Conservation (phyloP, 1,140 invertebrate species). For the Eriocheir sinensis region DNA sequence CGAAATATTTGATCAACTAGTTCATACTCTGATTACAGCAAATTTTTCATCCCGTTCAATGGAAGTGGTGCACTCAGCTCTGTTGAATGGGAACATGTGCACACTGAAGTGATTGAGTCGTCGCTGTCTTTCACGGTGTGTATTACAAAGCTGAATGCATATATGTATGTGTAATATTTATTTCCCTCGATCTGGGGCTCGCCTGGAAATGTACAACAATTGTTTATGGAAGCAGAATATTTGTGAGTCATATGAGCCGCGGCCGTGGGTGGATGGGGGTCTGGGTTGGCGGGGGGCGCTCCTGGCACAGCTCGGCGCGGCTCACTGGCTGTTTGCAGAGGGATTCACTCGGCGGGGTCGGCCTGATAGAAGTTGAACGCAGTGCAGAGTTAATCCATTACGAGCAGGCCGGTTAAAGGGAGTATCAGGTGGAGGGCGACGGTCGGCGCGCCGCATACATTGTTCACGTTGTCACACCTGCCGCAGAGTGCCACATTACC, state of each 20-base stretch:
- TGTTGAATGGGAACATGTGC: no score
- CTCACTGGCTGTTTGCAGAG: neutral
- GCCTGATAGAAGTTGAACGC: neutral
- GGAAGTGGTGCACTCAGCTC: no score
- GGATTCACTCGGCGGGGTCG: neutral
- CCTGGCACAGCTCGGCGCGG: neutral
- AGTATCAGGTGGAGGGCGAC: neutral
- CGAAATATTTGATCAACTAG: neutral
- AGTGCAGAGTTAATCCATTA: conserved; percentile 16
- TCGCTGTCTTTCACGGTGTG: neutral
- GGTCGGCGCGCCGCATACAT: neutral
- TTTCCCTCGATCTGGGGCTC: neutral
- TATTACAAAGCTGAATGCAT: conserved; percentile 26
- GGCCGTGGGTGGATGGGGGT: neutral
- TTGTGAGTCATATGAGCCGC: neutral
- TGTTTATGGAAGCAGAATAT: neutral
- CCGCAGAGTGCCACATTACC: neutral
- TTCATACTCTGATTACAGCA: neutral
- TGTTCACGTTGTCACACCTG: neutral
- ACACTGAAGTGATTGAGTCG: no score
- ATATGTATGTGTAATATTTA: no score
- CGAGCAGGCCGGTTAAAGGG: neutral
- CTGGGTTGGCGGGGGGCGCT: no score
- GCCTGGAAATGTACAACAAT: neutral
- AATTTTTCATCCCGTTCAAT: no score